Evolutionary conservation across 2,113 vertebrate genomes (phyloP), one percentile per base, ranked within the genome.

Genomic region (Ceratotherium simum): DNA sequence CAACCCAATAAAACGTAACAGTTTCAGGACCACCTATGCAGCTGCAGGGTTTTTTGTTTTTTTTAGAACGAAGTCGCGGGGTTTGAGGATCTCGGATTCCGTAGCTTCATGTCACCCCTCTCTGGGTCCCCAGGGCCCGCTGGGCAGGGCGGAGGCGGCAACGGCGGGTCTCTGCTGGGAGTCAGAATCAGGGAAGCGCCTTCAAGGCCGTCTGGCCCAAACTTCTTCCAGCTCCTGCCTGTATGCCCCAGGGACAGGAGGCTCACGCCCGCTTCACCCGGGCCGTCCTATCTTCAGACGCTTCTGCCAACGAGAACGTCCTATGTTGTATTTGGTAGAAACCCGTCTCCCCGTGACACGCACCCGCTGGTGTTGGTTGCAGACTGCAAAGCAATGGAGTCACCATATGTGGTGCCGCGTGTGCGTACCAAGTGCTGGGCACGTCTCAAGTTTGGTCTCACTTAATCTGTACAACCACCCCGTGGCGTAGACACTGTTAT

Each of bases 391-490:
- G 27, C 33, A 12, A 36, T 3, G 67, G 9, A 25, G 67, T 25
- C 2, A 16, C 29, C 18, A 2, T 6, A 18, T 1, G 23, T 2
- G 46, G 56, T 56, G 46, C 58, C 5, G 0, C 11, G 6, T 20
- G 67, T 18, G 17, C 87, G 9, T 2, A 46, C 36, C 62, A 21
- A 3, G 85, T 12, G 76, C 82, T 27, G 33, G 54, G 75, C 14
- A 3, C 0, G 4, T 39, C 87, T 69, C 60, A 3, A 20, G 48
- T 46, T 12, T 20, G n/a, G n/a, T 51, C 70, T n/a, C 70, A 27
- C 13, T 27, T 9, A 12, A 31, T 33, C 78, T 10, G 3, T 27
- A 33, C 10, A 20, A 82, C 56, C 46, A n/a, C 67, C 48, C 65
- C 5, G 7, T 2, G n/a, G n/a, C 33, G 27, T 0, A 12, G 91